phyloP scores from a whole-genome alignment of 2,113 vertebrate species.

The human (Homo sapiens) region GRCh38 chr3:190493001-190493500 shows the following conservation, averaged over 20 bases:
- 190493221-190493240: background rate
- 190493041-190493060: background rate
- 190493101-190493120: background rate
- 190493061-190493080: background rate
- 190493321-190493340: background rate
- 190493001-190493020: background rate
- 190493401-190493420: background rate
- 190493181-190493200: background rate
- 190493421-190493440: background rate
- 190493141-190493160: background rate
- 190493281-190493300: background rate
- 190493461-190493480: background rate
- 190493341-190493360: background rate
- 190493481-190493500: background rate
- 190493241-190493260: background rate
- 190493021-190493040: background rate
- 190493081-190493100: background rate
- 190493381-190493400: background rate
- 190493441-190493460: background rate
- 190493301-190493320: background rate
- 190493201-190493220: background rate
- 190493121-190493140: background rate
- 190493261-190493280: background rate
- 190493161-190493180: background rate
- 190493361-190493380: background rate